These are phyloP conservation scores for Peromyscus aztecus DNA, from an alignment of 2,797 vertebrate species.

Conservation along the genomic window DNA sequence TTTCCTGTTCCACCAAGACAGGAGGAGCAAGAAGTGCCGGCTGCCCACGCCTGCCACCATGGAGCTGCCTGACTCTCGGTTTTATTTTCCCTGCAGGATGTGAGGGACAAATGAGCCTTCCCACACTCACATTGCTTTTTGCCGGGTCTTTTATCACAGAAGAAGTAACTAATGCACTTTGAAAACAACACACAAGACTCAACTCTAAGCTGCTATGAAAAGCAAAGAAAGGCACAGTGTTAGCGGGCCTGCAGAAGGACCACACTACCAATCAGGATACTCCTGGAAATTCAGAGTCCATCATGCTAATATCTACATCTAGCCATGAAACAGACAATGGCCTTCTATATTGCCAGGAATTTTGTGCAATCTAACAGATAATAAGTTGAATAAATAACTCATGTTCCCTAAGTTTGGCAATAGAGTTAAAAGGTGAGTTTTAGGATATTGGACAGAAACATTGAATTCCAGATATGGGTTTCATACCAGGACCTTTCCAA, in stretches of 20 bases:
- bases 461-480: conserved; percentile 2
- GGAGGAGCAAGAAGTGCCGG: background rate
- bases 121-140: background rate
- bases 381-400: conserved; percentile 50
- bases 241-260: background rate
- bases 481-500: background rate
- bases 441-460: conserved; percentile 15
- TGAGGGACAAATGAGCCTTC: background rate
- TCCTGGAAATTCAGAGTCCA: background rate
- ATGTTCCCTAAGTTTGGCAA: background rate
- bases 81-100: background rate
- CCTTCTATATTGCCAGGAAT: conserved; percentile 1
- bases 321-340: background rate
- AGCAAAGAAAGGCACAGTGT: background rate
- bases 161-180: background rate
- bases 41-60: background rate
- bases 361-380: conserved; percentile 41
- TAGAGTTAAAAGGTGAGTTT: background rate
- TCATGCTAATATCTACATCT: background rate
- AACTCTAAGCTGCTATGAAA: background rate
- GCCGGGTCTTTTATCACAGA: background rate
- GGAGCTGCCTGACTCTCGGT: background rate
- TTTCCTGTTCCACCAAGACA: background rate
- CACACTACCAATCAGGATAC: background rate
- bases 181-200: background rate